Evolutionary conservation across 1,140 invertebrate genomes (phyloP).

Genomic region (Hyposmocoma kahamanoa): DNA sequence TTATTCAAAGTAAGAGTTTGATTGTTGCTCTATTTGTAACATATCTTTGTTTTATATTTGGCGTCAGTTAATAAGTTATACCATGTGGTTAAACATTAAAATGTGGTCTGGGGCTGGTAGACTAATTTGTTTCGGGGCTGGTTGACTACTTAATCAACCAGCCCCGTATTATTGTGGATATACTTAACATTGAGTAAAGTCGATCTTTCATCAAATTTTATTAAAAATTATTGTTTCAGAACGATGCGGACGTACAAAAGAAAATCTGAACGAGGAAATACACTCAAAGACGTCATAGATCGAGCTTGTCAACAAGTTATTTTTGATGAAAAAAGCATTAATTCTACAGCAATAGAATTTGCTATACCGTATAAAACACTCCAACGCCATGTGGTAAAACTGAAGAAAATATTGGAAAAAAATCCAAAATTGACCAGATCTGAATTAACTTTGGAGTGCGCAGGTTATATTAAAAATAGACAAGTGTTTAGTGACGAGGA

Average conservation of each 20-base stretch:
- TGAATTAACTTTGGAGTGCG: conserved; percentile 11
- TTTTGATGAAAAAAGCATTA: conserved; percentile 24
- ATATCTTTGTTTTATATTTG: background rate
- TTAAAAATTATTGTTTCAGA: conserved; percentile 20
- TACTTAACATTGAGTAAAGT: no score
- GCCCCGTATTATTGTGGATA: no score
- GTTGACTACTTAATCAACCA: background rate
- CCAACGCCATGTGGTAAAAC: conserved; percentile 22
- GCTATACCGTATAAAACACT: conserved; percentile 21
- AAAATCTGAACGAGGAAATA: conserved; percentile 21
- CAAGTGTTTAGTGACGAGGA: conserved; percentile 16
- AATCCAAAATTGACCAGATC: no score
- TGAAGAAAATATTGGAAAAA: no score
- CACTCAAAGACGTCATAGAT: conserved; percentile 20
- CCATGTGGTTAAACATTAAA: no score
- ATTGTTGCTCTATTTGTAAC: background rate
- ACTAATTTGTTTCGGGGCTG: background rate
- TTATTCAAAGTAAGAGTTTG: background rate
- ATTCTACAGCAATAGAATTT: conserved; percentile 24
- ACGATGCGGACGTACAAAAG: conserved; percentile 22
- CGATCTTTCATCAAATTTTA: conserved; percentile 10
- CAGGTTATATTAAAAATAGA: conserved; percentile 4
- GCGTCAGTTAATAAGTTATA: no score
- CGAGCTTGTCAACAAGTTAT: conserved; percentile 20
- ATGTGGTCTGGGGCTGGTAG: no score